Conservation (phyloP, 37 sponge, comb jelly and placozoan species). For the Dysidea cf. avara region DNA sequence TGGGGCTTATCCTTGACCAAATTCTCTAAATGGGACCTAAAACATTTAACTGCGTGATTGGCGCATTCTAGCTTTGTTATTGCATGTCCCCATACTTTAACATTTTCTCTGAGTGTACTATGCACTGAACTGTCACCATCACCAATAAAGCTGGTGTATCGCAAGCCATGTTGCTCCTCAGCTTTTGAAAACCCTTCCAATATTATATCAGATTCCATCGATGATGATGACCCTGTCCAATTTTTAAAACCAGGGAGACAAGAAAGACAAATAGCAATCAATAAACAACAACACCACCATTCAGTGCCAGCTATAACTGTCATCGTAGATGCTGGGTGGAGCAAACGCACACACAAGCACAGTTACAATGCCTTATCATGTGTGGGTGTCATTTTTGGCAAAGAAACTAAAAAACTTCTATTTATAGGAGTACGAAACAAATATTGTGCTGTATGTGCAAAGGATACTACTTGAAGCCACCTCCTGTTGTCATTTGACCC, state of each 20-base stretch:
- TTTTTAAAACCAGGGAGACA: conserved; percentile 12
- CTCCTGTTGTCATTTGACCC: conserved; percentile 11
- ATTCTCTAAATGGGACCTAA: conserved; percentile 8
- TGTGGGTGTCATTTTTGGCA: conserved; percentile 13
- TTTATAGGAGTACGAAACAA: too few species aligned
- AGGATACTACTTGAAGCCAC: conserved; percentile 31
- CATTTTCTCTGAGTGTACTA: neutral
- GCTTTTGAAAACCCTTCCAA: conserved; percentile 11
- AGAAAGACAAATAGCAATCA: conserved; percentile 16
- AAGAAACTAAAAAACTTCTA: too few species aligned
- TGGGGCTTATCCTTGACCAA: conserved; percentile 24
- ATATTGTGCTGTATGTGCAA: too few species aligned
- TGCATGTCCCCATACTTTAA: neutral
- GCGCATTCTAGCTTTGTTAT: conserved; percentile 24
- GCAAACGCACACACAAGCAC: conserved; percentile 6
- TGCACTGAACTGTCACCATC: conserved; percentile 26
- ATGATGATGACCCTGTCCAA: conserved; percentile 27
- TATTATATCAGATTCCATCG: conserved; percentile 32
- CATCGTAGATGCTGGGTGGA: conserved; percentile 36
- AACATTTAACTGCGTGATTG: conserved; percentile 19
- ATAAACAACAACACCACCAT: neutral
- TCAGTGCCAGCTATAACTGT: conserved; percentile 32
- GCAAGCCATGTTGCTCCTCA: conserved; percentile 2
- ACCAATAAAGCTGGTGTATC: neutral
- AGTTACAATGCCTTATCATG: neutral